A percentile compares a stretch with the other conserved stretches of the same genome.
Conservation (phyloP, 2,113 vertebrate species). For the Cariama cristata region DNA sequence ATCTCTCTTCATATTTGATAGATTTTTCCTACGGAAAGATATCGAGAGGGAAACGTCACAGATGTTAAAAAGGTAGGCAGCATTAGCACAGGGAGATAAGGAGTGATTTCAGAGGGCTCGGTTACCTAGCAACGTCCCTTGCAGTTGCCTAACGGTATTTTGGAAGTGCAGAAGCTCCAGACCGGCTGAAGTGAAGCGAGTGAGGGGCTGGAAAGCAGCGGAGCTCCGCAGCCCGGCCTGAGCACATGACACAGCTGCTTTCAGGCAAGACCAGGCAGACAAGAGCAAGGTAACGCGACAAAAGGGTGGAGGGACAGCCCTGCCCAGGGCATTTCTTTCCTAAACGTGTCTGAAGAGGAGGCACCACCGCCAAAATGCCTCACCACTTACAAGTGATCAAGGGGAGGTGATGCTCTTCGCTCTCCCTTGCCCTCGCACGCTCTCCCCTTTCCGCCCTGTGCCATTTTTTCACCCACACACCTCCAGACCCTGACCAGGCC, state of each 20-base stretch:
- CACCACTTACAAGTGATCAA: fast-evolving
- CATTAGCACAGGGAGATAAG: neutral
- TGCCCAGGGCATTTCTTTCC: neutral
- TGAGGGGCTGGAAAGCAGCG: neutral
- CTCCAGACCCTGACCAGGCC: neutral
- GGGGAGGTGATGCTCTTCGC: neutral
- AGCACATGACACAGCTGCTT: neutral
- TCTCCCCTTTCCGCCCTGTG: too few species aligned
- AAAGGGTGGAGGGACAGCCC: neutral
- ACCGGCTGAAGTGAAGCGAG: neutral
- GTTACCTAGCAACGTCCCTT: slow-evolving; percentile 58
- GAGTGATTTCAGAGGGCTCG: neutral
- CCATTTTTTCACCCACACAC: fast-evolving
- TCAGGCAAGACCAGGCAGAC: neutral
- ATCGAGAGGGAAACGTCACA: neutral
- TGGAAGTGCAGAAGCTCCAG: neutral
- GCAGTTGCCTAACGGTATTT: slow-evolving; percentile 14
- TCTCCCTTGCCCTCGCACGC: neutral
- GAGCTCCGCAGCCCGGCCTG: neutral
- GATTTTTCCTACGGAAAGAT: neutral
- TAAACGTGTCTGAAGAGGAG: neutral
- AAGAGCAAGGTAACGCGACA: neutral
- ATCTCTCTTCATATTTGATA: neutral
- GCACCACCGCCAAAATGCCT: neutral
- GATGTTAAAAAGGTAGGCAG: neutral